These are phyloP conservation scores for Hemicordylus capensis DNA, from an alignment of 2,113 vertebrate genomes.

Conservation along the genomic window DNA sequence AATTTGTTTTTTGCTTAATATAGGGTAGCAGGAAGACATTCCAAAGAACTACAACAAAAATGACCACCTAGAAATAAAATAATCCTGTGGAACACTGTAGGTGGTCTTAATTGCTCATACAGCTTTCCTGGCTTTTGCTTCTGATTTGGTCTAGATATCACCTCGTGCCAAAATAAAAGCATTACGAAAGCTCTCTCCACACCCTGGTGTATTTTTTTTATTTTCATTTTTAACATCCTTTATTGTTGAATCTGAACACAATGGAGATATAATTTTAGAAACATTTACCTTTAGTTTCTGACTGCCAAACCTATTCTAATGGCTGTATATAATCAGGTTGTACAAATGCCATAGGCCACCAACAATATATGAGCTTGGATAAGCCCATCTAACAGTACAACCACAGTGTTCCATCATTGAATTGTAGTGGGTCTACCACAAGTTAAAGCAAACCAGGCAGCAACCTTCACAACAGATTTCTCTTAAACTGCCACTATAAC, in stretches of 20 bases:
- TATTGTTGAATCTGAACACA: neutral
- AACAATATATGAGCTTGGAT: neutral
- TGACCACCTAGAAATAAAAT: neutral
- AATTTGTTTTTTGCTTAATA: conserved; percentile 14
- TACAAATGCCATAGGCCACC: neutral
- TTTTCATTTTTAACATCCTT: neutral
- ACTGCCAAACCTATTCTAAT: neutral
- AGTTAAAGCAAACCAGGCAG: neutral
- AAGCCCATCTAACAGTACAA: neutral
- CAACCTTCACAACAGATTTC: neutral
- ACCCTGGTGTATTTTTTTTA: neutral
- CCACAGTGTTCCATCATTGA: neutral
- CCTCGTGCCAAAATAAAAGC: neutral
- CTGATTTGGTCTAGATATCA: neutral
- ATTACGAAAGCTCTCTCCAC: neutral
- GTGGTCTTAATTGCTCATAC: neutral
- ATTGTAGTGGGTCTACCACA: neutral
- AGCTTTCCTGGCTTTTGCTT: neutral
- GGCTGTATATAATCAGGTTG: neutral
- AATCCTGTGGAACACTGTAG: neutral
- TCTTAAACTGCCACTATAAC: neutral
- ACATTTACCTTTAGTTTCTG: neutral
- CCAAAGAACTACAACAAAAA: neutral
- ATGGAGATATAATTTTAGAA: neutral
- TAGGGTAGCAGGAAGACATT: neutral